Base-by-base conservation (phyloP, 2,113 vertebrate genomes). In the Murina feae region DNA sequence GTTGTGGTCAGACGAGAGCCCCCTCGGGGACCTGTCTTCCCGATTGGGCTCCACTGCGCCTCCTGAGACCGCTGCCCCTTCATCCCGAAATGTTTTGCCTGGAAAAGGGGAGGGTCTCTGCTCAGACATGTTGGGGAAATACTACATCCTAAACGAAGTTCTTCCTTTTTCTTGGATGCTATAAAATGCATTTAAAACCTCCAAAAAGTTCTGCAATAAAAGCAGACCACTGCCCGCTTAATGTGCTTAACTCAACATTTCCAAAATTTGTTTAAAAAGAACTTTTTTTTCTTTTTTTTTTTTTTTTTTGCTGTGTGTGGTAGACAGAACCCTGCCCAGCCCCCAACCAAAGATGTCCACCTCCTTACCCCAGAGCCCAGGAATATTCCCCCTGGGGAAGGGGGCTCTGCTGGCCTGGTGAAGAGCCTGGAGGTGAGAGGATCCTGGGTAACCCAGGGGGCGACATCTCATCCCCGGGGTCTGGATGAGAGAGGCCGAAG, bases 1-100 rank as follows among this genome's bases (percentile, higher is more conserved):
- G 21, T 18, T 14, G 3, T 1, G 1, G 7, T 5, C 23, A 5
- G 30, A 3, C 0, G 2, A 0, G 4, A 49, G 1, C 6, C n/a
- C 6, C 5, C n/a, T 13, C 60, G 14, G 1, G 10, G 66, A 32
- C 32, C 25, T 5, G 0, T 25, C 60, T 47, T 49, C 68, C 16
- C 1, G 0, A 0, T 0, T 2, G 35, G 39, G 68, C 87, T 51
- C 8, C 4, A 2, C 60, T 0, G 0, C 7, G 35, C 32, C 28
- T 28, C 75, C 58, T 17, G 17, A 51, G 35, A 2, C 35, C 32
- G 35, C 1, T n/a, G 32, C 4, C 5, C 1, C 82, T 75, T 23
- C 25, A 18, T 21, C 9, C 55, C 0, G 10, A 69, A 58, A 39
- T 35, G 11, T 21, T 55, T 49, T 35, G 16, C 60, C 0, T 1